Conservation (phyloP, 2,797 vertebrate species). For the Graptemys geographica region DNA sequence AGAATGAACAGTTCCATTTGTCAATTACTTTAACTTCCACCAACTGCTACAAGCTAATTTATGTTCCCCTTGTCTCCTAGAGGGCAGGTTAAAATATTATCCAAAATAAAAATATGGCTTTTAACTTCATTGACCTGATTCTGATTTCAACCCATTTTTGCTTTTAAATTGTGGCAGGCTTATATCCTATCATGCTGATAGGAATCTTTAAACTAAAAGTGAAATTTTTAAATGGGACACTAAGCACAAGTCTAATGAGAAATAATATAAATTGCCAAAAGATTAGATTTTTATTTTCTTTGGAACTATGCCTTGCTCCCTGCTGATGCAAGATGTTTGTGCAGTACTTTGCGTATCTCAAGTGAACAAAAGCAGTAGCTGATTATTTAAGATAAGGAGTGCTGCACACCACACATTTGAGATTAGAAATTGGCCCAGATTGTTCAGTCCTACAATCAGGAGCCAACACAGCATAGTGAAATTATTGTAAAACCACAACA, state of each 20-base stretch:
- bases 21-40: neutral
- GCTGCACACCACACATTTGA: constrained; percentile 31
- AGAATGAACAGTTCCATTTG: neutral
- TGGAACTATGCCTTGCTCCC: neutral
- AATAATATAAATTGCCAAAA: neutral
- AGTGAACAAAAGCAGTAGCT: constrained; percentile 53
- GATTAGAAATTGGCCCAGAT: constrained; percentile 29
- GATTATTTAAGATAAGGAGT: constrained; percentile 55
- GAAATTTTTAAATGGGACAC: constrained; percentile 1
- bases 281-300: neutral
- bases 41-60: constrained; percentile 6
- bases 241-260: neutral
- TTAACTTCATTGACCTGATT: neutral
- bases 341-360: constrained; percentile 50
- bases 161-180: neutral
- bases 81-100: neutral
- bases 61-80: neutral
- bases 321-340: constrained; percentile 40
- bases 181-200: neutral
- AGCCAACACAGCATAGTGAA: neutral
- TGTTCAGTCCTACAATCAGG: constrained; percentile 15
- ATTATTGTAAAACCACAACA: constrained; percentile 16
- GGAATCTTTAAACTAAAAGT: neutral
- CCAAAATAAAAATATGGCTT: neutral
- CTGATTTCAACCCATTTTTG: neutral